Percentiles rank a stretch among this genome's conserved stretches.
Evolutionary conservation across 1,140 invertebrate species (phyloP).

Genomic region (Drosophila saltans): DNA sequence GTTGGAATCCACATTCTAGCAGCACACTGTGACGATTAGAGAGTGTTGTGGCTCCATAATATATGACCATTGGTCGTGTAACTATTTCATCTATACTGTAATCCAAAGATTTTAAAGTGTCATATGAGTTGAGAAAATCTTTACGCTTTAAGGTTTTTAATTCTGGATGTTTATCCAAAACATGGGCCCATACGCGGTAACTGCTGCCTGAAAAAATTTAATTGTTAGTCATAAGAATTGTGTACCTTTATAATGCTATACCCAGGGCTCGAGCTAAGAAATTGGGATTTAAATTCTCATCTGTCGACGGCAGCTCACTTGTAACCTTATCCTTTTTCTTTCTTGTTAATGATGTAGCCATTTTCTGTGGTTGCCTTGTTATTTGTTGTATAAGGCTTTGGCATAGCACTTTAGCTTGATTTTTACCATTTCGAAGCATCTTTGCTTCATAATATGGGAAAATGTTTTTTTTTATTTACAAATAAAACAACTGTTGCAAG

Average conservation of each 20-base stretch:
- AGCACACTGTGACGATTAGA: conserved; percentile 85
- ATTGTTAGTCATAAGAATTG: neutral
- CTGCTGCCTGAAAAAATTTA: conserved; percentile 44
- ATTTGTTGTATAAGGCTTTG: conserved; percentile 15
- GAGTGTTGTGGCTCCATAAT: conserved; percentile 84
- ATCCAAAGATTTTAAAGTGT: conserved; percentile 60
- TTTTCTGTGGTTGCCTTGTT: conserved; percentile 13
- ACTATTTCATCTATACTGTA: conserved; percentile 83
- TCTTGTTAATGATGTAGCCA: conserved; percentile 23
- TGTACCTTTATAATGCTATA: neutral
- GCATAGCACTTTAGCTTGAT: conserved; percentile 34
- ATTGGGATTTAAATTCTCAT: conserved; percentile 57
- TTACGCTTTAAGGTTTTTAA: conserved; percentile 67
- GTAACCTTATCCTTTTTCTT: conserved; percentile 19
- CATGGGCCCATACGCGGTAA: conserved; percentile 48
- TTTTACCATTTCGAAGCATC: conserved; percentile 60
- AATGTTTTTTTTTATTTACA: conserved; percentile 14
- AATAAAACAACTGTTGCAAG: conserved; percentile 27
- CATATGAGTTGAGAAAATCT: conserved; percentile 62
- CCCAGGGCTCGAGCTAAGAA: conserved; percentile 56
- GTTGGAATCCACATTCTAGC: conserved; percentile 84
- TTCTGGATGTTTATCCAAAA: conserved; percentile 70
- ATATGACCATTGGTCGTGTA: conserved; percentile 84
- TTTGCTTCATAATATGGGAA: conserved; percentile 36
- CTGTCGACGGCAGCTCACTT: conserved; percentile 38